A percentile compares a stretch with the other conserved stretches of the same genome.
Conservation (phyloP, 2,888 invertebrate genomes). For the Lepetodrilus schrolli region DNA sequence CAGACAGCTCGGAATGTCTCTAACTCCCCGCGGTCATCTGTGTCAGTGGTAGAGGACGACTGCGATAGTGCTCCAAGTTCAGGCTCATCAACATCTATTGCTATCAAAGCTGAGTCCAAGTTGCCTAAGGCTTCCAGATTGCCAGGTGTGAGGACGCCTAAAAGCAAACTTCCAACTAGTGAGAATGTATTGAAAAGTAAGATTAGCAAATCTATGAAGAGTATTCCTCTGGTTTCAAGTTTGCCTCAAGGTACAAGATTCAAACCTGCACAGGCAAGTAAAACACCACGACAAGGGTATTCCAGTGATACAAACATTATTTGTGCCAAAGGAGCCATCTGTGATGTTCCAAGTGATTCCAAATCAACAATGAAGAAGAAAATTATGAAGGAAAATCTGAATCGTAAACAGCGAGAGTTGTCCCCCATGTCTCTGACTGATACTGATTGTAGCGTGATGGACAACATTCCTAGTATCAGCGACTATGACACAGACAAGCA, state of each 20-base stretch:
- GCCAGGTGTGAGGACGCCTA: not conserved
- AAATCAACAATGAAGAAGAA: slow-evolving; percentile 18
- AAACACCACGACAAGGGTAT: not conserved
- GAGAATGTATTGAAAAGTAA: not conserved
- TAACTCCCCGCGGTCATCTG: slow-evolving; percentile 20
- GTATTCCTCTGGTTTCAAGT: too few species aligned
- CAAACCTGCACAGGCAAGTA: not conserved
- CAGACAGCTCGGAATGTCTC: not conserved
- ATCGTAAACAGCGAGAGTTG: not conserved
- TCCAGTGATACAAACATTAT: not conserved
- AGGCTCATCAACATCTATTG: not conserved
- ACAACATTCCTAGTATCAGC: not conserved
- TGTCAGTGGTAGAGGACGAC: slow-evolving; percentile 4
- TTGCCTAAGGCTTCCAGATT: slow-evolving; percentile 12
- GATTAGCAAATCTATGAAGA: not conserved
- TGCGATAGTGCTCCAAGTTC: not conserved
- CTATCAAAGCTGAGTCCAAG: not conserved
- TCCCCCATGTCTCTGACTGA: not conserved
- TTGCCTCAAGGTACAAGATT: not conserved
- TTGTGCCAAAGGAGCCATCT: not conserved
- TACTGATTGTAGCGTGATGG: not conserved
- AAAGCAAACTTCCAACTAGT: not conserved
- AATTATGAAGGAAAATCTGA: not conserved
- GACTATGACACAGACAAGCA: slow-evolving; percentile 3
- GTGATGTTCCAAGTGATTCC: slow-evolving; percentile 3